A percentile compares a stretch with the other conserved stretches of the same genome.
These are phyloP conservation scores for Lepus townsendii DNA, from an alignment of 2,797 vertebrate species.

Conservation along the genomic window DNA sequence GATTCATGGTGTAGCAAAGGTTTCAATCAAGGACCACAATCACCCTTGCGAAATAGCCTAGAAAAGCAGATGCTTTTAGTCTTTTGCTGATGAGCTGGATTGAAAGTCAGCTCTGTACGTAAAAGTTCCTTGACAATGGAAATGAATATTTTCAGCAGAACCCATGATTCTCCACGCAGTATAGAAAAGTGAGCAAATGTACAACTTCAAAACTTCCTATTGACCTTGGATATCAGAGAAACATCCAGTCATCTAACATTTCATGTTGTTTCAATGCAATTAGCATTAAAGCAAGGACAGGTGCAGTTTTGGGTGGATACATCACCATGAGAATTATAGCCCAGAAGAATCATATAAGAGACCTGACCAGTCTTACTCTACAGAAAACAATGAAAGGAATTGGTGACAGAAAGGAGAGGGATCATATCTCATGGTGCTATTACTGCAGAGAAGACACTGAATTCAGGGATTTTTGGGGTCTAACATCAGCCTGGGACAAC, in stretches of 20 bases:
- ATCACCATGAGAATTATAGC: neutral
- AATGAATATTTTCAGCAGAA: neutral
- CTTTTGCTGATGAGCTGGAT: conserved; percentile 37
- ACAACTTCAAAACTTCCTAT: conserved; percentile 27
- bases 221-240: neutral
- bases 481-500: neutral
- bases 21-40: conserved; percentile 16
- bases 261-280: too few relatives aligned
- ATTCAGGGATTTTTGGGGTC: neutral
- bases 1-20: neutral
- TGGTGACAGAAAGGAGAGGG: neutral
- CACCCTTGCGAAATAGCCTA: conserved; percentile 9
- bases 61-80: neutral
- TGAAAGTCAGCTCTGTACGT: neutral
- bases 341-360: conserved; percentile 23
- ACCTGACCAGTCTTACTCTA: neutral
- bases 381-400: neutral
- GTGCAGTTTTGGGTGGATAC: neutral
- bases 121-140: neutral
- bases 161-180: neutral
- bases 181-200: neutral
- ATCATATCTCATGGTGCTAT: neutral
- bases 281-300: neutral
- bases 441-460: neutral
- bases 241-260: neutral